Base-by-base conservation (phyloP, 2,797 vertebrate species). In the Arctocebus calabarensis region DNA sequence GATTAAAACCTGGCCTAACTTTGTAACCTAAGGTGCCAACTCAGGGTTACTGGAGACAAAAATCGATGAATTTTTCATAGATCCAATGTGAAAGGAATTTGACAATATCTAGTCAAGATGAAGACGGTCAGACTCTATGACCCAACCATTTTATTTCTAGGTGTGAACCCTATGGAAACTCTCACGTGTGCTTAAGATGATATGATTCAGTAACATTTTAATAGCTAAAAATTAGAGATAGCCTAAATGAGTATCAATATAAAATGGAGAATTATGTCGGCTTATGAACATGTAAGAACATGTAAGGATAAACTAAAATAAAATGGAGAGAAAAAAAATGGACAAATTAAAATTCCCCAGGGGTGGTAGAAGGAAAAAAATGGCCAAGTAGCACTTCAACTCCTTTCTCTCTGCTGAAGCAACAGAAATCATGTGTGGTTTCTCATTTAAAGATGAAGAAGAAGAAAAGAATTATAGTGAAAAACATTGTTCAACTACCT, bases 361-460 rank as follows among this genome's bases (percentile, higher is more conserved):
- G 29, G 9, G 17, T 12, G 10, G 32, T 19, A 37, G 37, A 34
- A n/a, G 16, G 40, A 40, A 34, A 20, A 59, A 59, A 27, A 84
- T 52, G 4, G 32, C 27, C 66, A 61, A 45, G 14, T 4, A 48
- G 20, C 27, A 61, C 4, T 43, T 82, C 20, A 90, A 75, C 4
- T 84, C 14, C 16, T 10, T 68, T 59, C 32, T 13, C 2, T 16
- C 9, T 40, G 43, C 9, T 34, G n/a, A 66, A 48, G 16, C 27
- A 71, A 84, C 19, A 27, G 78, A 79, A 92, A 70, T 29, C 89
- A 83, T 8, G 2, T 84, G 52, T 92, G 40, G 9, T 43, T 77
- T 88, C 40, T 66, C 82, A 45, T 57, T 90, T 85, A 85, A 68
- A 89, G 11, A 27, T 74, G 64, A 93, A 88, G 48, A 78, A 88